Conservation (phyloP, 2,888 invertebrate species). For the Conus canariensis region DNA sequence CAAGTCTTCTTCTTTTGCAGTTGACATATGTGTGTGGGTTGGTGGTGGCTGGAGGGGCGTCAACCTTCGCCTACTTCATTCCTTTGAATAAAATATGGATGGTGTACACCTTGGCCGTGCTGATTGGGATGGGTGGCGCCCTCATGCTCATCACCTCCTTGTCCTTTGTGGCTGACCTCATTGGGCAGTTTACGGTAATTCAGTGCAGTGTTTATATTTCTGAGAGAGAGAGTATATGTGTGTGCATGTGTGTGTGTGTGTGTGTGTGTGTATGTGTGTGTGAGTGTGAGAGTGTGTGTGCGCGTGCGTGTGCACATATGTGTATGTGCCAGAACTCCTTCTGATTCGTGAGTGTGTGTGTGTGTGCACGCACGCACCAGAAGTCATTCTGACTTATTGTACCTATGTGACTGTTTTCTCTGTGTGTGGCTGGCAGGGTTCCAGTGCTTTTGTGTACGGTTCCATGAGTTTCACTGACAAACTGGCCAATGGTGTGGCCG, state of each 20-base stretch:
- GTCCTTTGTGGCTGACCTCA: conserved; percentile 92
- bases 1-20: conserved; percentile 70
- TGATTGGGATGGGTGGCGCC: conserved; percentile 91
- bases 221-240: not conserved
- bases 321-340: not conserved
- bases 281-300: not conserved
- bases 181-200: conserved; percentile 87
- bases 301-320: not conserved
- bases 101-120: conserved; percentile 85
- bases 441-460: conserved; percentile 94
- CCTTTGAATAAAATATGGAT: conserved; percentile 43
- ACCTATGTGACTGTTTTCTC: not conserved
- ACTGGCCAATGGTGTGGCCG: conserved; percentile 91
- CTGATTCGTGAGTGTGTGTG: no score
- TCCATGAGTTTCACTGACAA: conserved; percentile 96
- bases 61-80: conserved; percentile 85
- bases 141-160: conserved; percentile 93
- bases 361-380: no score
- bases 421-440: conserved; percentile 81
- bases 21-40: conserved; percentile 86
- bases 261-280: not conserved
- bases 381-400: no score
- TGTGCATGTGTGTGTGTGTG: conserved; percentile 1
- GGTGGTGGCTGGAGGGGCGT: conserved; percentile 84
- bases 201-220: not conserved